Evolutionary conservation across 2,888 invertebrate genomes (phyloP), one percentile per base, ranked within the genome.

Genomic region (Eristalis tenax): DNA sequence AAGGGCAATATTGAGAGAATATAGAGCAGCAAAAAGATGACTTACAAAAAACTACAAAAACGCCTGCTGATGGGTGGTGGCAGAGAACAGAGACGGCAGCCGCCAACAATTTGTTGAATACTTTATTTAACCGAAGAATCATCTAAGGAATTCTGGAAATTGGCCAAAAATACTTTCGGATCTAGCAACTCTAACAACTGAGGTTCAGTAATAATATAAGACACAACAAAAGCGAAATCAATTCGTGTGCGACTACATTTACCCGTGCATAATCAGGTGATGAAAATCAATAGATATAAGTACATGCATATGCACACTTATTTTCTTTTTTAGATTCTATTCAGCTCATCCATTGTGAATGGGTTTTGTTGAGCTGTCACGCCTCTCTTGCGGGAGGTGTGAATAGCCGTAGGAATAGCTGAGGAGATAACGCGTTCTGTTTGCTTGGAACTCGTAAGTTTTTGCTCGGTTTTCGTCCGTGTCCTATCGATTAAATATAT

Each of bases 51-150:
- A 85, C 73, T 61, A 86, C 74, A 82, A 82, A 65, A 85, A 77
- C 71, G 80, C 26, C 23, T 66, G 35, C 5, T n/a, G 59, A 43
- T 78, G 64, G 66, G 43, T 28, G 57, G 66, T 32, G 32, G 63
- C n/a, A 43, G 18, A 64, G 35, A 28, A 56, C 65, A 40, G 43
- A 38, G 23, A 40, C 65, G 71, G 61, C 70, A 66, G 70, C 80
- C 76, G 86, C 86, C 86, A 86, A 86, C 86, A 83, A 86, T 86
- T 86, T 83, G 86, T 86, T 86, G 83, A 86, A 86, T 83, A 86
- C 86, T 86, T 79, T 83, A 86, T 86, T 83, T 83, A 75, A 86
- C 77, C 83, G 83, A 86, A 50, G 18, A 50, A 86, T 83, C 70
- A 83, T 86, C 86, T 86, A 65, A 78, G 59, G 83, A 86, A 83